Conservation (phyloP, 2,888 invertebrate genomes). For the Quadriops clusia region DNA sequence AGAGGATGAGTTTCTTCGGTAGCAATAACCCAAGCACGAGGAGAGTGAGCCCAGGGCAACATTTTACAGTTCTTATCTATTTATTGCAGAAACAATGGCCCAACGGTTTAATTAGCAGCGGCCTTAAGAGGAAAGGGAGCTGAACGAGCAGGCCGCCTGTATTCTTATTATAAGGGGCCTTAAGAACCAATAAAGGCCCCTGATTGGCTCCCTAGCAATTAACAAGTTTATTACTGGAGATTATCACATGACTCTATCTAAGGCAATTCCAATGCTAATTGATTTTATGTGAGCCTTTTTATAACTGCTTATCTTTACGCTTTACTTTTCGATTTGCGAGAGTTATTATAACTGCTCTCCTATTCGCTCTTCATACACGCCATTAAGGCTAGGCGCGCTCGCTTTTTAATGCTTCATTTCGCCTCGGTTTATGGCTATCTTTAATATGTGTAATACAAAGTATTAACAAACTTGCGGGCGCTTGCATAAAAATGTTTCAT, state of each 20-base stretch:
- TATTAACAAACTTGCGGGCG: too few relatives aligned
- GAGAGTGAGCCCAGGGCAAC: slow-evolving; percentile 27
- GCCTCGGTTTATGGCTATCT: too few relatives aligned
- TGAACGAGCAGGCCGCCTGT: slow-evolving; percentile 12
- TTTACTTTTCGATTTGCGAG: too few relatives aligned
- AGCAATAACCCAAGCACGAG: too few relatives aligned
- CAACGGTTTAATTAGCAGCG: slow-evolving; percentile 14
- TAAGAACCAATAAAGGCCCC: slow-evolving; percentile 29
- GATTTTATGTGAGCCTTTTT: slow-evolving; percentile 33
- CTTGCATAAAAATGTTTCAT: too few relatives aligned
- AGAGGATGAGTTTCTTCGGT: too few relatives aligned
- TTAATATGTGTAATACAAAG: too few relatives aligned
- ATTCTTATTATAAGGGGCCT: slow-evolving; percentile 29
- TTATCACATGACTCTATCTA: slow-evolving; percentile 35
- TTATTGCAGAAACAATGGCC: slow-evolving; percentile 27
- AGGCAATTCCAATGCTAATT: slow-evolving; percentile 34
- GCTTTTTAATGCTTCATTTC: too few relatives aligned
- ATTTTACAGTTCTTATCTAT: slow-evolving; percentile 33
- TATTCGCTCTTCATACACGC: too few relatives aligned
- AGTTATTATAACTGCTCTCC: too few relatives aligned
- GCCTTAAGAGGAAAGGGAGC: slow-evolving; percentile 1
- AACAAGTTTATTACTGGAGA: slow-evolving; percentile 35
- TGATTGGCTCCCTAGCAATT: slow-evolving; percentile 34
- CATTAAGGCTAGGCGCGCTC: too few relatives aligned
- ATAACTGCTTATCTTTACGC: too few relatives aligned